Evolutionary conservation across 2,888 invertebrate genomes (phyloP).

Genomic region (Adineta ricciae): DNA sequence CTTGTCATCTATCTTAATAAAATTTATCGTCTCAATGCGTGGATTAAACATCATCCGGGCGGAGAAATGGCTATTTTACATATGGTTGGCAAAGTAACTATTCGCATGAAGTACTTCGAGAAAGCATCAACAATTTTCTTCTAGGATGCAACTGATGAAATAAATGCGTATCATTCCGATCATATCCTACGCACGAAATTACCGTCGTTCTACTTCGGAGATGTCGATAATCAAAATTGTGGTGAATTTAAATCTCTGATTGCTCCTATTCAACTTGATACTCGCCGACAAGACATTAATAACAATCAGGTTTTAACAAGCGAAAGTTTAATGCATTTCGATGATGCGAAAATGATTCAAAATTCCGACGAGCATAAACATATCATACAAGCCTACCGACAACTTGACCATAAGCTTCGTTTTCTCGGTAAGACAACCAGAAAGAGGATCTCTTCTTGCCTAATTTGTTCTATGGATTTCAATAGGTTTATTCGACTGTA

Average conservation of each 20-base stretch:
- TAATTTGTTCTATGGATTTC: background rate
- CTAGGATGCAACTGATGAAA: conserved; percentile 18
- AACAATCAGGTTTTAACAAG: background rate
- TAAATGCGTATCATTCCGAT: background rate
- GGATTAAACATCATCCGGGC: conserved; percentile 16
- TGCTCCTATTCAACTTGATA: background rate
- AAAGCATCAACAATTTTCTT: background rate
- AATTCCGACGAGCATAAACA: background rate
- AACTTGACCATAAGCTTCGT: background rate
- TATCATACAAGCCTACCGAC: background rate
- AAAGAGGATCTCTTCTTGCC: background rate
- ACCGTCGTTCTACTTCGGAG: background rate
- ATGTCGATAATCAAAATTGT: background rate
- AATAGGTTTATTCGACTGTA: background rate
- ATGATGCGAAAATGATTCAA: background rate
- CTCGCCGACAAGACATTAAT: background rate
- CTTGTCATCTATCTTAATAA: background rate
- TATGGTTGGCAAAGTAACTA: conserved; percentile 10
- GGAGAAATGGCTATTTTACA: conserved; percentile 8
- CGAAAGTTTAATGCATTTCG: background rate
- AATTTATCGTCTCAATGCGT: background rate
- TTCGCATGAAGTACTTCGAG: background rate
- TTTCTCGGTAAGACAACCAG: background rate
- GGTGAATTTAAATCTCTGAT: background rate
- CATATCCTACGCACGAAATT: background rate